Conservation (phyloP, 1,140 invertebrate genomes). For the Drosophila paulistorum region DNA sequence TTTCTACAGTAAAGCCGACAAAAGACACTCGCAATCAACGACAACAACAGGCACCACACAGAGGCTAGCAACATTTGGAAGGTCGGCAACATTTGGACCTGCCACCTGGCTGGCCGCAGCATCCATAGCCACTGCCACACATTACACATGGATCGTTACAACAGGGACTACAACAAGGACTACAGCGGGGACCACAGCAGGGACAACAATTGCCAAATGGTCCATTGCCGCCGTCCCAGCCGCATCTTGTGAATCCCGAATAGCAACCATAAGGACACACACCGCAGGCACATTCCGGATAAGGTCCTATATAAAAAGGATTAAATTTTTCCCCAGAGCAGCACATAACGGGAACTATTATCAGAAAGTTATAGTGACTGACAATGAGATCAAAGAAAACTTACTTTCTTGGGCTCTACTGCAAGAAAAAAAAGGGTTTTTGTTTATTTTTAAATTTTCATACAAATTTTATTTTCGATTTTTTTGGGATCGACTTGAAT, state of each 20-base stretch:
- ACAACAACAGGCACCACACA: conserved; percentile 9
- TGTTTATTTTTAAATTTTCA: not conserved
- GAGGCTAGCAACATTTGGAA: not conserved
- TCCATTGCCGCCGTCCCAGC: conserved; percentile 38
- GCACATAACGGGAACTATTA: conserved; percentile 32
- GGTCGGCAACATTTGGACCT: conserved; percentile 2
- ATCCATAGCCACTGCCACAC: conserved; percentile 18
- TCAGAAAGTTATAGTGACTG: not conserved
- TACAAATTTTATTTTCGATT: not conserved
- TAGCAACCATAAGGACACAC: conserved; percentile 44
- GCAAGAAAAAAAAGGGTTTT: conserved; percentile 6
- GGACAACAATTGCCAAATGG: conserved; percentile 28
- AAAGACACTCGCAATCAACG: not conserved
- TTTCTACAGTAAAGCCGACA: conserved; percentile 38
- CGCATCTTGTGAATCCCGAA: conserved; percentile 50
- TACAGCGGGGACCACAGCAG: not conserved
- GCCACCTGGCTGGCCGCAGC: conserved; percentile 27
- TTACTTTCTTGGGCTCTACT: conserved; percentile 46
- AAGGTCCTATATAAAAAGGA: conserved; percentile 56
- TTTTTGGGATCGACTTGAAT: conserved; percentile 17
- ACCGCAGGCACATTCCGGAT: conserved; percentile 46
- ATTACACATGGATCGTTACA: conserved; percentile 26
- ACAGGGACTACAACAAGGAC: conserved; percentile 6
- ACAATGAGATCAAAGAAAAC: conserved; percentile 15
- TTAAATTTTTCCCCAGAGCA: conserved; percentile 31